Conservation (phyloP, 2,888 invertebrate genomes). For the Troides aeacus region DNA sequence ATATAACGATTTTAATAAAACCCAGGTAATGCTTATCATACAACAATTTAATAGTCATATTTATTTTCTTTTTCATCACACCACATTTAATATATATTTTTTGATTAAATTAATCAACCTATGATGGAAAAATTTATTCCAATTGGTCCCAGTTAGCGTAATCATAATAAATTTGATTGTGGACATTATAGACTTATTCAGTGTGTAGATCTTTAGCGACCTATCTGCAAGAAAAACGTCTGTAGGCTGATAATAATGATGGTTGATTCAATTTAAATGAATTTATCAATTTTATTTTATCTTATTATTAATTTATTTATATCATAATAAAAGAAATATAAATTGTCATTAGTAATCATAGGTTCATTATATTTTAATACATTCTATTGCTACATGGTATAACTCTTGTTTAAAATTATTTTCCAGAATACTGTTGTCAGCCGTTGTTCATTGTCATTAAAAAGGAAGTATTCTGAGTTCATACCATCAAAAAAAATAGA, state of each 20-base stretch:
- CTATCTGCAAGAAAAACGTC: too few relatives aligned
- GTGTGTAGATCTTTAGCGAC: too few relatives aligned
- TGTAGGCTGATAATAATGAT: too few relatives aligned
- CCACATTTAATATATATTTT: background rate
- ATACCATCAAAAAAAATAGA: slow-evolving; percentile 32
- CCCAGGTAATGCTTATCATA: slow-evolving; percentile 52
- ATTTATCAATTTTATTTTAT: background rate
- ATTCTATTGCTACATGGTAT: slow-evolving; percentile 14
- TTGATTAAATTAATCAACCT: background rate
- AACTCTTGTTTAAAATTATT: slow-evolving; percentile 1
- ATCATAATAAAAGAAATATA: too few relatives aligned
- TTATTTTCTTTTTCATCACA: background rate
- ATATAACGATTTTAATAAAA: slow-evolving; percentile 44
- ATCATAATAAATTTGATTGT: too few relatives aligned
- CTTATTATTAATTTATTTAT: background rate
- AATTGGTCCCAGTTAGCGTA: too few relatives aligned
- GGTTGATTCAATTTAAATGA: background rate
- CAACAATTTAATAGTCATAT: background rate
- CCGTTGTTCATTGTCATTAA: slow-evolving; percentile 53
- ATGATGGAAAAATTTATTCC: background rate
- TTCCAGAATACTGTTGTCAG: slow-evolving; percentile 51
- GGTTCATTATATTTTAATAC: background rate
- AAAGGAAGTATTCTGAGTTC: slow-evolving; percentile 37
- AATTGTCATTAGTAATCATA: too few relatives aligned
- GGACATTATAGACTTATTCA: too few relatives aligned